phyloP scores from a whole-genome alignment of 1,140 invertebrate species.

The Bombyx mandarina region DNA sequence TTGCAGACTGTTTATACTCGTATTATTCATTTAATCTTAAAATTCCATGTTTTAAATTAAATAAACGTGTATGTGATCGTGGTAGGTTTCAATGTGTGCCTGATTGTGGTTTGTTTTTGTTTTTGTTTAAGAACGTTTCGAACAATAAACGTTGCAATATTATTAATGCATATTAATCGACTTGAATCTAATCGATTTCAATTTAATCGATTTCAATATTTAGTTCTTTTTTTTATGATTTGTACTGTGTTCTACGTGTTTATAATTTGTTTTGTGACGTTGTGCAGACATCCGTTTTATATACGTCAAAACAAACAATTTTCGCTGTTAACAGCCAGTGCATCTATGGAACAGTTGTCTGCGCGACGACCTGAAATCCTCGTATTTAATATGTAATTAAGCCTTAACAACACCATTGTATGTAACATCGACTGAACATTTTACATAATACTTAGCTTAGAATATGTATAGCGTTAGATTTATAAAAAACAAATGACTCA shows the following conservation, averaged over 20 bases:
- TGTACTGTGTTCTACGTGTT: conserved; percentile 17
- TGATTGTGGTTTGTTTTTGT: conserved; percentile 31
- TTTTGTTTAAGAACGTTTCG: conserved; percentile 24
- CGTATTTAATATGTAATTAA: conserved; percentile 32
- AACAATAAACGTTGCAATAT: conserved; percentile 59
- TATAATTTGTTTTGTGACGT: conserved; percentile 10
- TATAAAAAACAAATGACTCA: conserved; percentile 30
- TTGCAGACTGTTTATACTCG: too few species aligned
- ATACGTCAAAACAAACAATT: background rate
- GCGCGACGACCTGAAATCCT: conserved; percentile 19
- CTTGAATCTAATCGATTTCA: conserved; percentile 6
- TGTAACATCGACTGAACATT: conserved; percentile 69
- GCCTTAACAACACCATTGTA: conserved; percentile 59
- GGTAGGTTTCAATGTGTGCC: conserved; percentile 38
- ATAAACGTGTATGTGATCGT: conserved; percentile 25
- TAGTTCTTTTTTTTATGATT: conserved; percentile 11
- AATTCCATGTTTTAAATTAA: conserved; percentile 31
- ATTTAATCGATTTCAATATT: background rate
- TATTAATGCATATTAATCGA: conserved; percentile 23
- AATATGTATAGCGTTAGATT: conserved; percentile 22
- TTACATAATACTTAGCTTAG: conserved; percentile 56
- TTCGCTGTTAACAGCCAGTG: conserved; percentile 13
- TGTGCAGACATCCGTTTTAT: conserved; percentile 20
- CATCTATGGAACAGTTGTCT: conserved; percentile 23
- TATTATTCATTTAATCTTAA: conserved; percentile 32